Evolutionary conservation across 2,888 invertebrate genomes (phyloP), one percentile per base, ranked within the genome.

Genomic region (Dendrolimus pini): DNA sequence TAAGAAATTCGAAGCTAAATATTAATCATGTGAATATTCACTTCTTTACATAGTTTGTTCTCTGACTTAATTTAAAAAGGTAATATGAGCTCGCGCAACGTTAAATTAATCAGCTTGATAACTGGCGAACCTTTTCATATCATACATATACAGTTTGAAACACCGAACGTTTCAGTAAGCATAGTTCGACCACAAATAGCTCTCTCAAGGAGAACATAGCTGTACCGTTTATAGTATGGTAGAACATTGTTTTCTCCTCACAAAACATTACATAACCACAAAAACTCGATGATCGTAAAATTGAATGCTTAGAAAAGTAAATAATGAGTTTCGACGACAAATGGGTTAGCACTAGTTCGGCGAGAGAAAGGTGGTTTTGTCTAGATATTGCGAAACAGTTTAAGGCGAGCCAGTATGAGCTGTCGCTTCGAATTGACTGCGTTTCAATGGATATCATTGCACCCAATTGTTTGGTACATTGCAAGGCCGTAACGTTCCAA

Each of bases 301-400:
- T 47, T 47, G 47, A 9, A 47, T 47, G 8, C 12, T 47, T 9
- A 9, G 47, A 47, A 9, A 10, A 47, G 58, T 65, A 57, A 41
- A 54, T 9, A 55, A 53, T 57, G 54, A 56, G 61, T 62, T 62
- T 60, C 61, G 62, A 30, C 61, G 53, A 59, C 60, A 66, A 62
- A 62, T 61, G 63, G 58, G 60, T 58, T 57, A 55, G 54, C 62
- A 47, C 47, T 47, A 47, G 47, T 47, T 47, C 30, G 54, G 56
- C 60, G 58, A 74, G 78, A 72, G 78, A 79, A 78, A 80, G 78
- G 80, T 66, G 65, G 72, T 72, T 71, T 67, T 67, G 71, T 72
- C 63, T 70, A 67, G 65, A 65, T 61, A 65, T 77, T 77, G 71
- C 74, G 66, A 68, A 66, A 74, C 59, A 58, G 63, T 62, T 61